Evolutionary conservation across 2,113 vertebrate genomes (phyloP).

Genomic region (Haplochromis burtoni): DNA sequence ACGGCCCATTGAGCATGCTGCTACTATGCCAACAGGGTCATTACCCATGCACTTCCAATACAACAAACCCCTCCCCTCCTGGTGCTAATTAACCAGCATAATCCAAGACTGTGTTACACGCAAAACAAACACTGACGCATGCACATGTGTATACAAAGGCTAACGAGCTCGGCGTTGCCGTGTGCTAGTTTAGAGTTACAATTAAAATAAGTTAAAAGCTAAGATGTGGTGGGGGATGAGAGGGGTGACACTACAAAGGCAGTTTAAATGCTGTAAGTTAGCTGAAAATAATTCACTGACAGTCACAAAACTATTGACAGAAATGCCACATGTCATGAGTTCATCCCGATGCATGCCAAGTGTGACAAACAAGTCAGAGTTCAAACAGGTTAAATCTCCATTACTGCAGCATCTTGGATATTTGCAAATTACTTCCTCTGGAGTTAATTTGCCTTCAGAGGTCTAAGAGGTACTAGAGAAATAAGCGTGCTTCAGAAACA

Average conservation of each 20-base stretch:
- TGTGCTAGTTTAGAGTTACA: not conserved
- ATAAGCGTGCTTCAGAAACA: conserved; percentile 25
- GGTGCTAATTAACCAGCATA: conserved; percentile 63
- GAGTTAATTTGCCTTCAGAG: not conserved
- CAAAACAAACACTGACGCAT: conserved; percentile 33
- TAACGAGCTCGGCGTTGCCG: not conserved
- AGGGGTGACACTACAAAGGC: not conserved
- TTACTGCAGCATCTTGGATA: not conserved
- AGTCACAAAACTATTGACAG: not conserved
- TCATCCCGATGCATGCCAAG: not conserved
- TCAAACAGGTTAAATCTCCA: not conserved
- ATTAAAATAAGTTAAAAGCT: not conserved
- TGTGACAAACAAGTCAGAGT: not conserved
- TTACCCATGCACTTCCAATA: conserved; percentile 67
- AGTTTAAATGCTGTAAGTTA: not conserved
- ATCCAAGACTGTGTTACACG: conserved; percentile 33
- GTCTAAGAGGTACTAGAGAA: not conserved
- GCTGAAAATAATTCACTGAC: not conserved
- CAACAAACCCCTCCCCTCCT: conserved; percentile 64
- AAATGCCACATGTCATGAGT: not conserved
- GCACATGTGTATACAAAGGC: not conserved
- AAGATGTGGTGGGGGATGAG: not conserved
- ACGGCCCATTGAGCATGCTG: conserved; percentile 68
- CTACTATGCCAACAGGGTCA: conserved; percentile 75
- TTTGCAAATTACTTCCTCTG: not conserved